Evolutionary conservation across 2,113 vertebrate species (phyloP).

Genomic region (Sarotherodon lohbergeri): DNA sequence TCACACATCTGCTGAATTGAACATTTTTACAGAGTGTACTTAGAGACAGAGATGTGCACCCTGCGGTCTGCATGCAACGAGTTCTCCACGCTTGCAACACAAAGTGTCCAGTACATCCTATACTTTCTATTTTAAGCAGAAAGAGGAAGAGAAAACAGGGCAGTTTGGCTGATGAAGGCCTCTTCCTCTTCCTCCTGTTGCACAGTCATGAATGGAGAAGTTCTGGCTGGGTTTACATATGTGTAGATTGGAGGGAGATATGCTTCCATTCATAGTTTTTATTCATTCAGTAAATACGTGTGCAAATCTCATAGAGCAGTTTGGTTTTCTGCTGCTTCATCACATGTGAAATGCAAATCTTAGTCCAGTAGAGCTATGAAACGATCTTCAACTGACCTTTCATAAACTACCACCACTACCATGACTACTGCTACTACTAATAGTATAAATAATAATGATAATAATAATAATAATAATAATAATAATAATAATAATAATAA

Average conservation of each 20-base stretch:
- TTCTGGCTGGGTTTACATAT: not conserved
- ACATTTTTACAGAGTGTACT: not conserved
- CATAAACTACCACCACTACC: not conserved
- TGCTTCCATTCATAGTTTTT: not conserved
- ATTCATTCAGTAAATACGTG: not conserved
- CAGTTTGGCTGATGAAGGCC: not conserved
- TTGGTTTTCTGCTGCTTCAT: not conserved
- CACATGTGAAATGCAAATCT: not conserved
- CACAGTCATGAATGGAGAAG: slow-evolving; percentile 41
- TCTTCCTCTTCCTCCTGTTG: slow-evolving; percentile 46
- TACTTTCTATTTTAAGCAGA: slow-evolving; percentile 31
- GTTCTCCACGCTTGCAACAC: not conserved
- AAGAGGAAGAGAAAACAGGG: slow-evolving; percentile 41
- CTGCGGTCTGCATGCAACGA: not conserved
- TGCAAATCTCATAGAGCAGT: not conserved
- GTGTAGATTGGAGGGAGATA: not conserved
- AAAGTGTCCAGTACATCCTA: not conserved
- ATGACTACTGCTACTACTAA: not conserved
- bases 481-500: not conserved
- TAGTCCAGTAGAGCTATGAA: not conserved
- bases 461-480: too few species aligned
- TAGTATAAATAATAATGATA: not conserved
- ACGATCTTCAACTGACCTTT: not conserved
- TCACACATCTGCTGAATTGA: not conserved
- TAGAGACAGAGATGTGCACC: not conserved